Evolutionary conservation across 92 coral and sea anemone species (phyloP).

Genomic region (Pocillopora meandrina): DNA sequence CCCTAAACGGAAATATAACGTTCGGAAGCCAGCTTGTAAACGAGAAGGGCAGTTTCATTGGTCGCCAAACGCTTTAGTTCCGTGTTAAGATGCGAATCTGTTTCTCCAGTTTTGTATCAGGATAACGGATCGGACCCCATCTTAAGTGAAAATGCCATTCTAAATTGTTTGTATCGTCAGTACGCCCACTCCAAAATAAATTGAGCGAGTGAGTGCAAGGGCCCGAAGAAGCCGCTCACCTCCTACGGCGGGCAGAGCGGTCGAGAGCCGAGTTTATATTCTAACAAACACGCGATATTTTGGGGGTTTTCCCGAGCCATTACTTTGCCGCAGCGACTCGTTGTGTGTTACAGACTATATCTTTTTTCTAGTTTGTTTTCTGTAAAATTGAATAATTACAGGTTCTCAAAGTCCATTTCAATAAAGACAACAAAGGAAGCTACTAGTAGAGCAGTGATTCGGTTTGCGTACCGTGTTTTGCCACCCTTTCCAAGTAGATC

Average conservation of each 20-base stretch:
- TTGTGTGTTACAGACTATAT: slow-evolving; percentile 2
- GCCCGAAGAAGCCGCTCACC: slow-evolving; percentile 2
- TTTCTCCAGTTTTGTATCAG: slow-evolving; percentile 31
- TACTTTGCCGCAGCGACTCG: slow-evolving; percentile 22
- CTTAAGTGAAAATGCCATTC: slow-evolving; percentile 25
- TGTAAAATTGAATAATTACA: slow-evolving; percentile 60
- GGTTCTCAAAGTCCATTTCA: slow-evolving; percentile 51
- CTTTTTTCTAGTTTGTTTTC: slow-evolving; percentile 42
- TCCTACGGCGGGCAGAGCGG: slow-evolving; percentile 35
- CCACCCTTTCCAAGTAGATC: background rate
- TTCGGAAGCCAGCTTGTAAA: slow-evolving; percentile 20
- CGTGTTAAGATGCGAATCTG: slow-evolving; percentile 17
- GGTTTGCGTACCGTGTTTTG: slow-evolving; percentile 26
- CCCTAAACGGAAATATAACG: slow-evolving; percentile 23
- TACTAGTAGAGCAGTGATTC: background rate
- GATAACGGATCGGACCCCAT: slow-evolving; percentile 22
- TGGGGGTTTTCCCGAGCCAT: slow-evolving; percentile 38
- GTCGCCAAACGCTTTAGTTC: background rate
- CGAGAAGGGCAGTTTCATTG: slow-evolving; percentile 24
- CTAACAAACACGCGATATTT: slow-evolving; percentile 58
- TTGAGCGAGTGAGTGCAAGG: slow-evolving; percentile 43
- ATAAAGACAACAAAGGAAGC: slow-evolving; percentile 73
- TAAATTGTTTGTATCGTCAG: slow-evolving; percentile 39
- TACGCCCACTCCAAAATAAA: slow-evolving; percentile 90
- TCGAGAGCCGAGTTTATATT: background rate